phyloP scores from a whole-genome alignment of 2,888 invertebrate genomes.

The Sisyra nigra region DNA sequence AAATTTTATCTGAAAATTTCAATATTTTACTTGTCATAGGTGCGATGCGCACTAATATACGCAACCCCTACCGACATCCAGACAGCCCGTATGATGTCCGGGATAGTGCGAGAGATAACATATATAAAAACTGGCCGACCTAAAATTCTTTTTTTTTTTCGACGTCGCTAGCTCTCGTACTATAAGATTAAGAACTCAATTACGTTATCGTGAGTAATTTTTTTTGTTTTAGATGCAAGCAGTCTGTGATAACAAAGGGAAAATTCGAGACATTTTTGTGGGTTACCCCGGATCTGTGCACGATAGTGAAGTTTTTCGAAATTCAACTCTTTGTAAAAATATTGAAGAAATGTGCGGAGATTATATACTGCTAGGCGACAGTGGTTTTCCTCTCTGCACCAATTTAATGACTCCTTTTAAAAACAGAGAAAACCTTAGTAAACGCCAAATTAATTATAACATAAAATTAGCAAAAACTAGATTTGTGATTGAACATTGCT shows the following conservation, averaged over 20 bases:
- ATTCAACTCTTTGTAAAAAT: neutral
- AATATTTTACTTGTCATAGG: too few species aligned
- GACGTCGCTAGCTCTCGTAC: too few species aligned
- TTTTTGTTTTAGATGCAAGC: neutral
- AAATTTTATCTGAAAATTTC: too few species aligned
- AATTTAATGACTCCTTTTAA: neutral
- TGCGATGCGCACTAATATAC: too few species aligned
- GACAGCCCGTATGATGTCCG: too few species aligned
- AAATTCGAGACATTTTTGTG: neutral
- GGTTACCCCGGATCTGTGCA: constrained; percentile 1
- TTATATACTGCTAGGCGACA: neutral
- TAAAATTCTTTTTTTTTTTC: too few species aligned
- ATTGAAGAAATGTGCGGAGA: neutral
- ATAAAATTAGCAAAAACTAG: neutral
- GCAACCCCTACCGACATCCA: too few species aligned
- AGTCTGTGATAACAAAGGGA: neutral
- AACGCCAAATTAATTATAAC: neutral
- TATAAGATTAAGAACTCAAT: too few species aligned
- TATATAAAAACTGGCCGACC: too few species aligned
- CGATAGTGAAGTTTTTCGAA: neutral
- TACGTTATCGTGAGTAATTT: too few species aligned
- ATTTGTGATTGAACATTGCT: neutral
- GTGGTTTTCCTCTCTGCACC: neutral
- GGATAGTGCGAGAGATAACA: too few species aligned
- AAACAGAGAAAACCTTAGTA: neutral